Percentiles rank a stretch among this genome's conserved stretches.
Evolutionary conservation across 2,113 vertebrate genomes (phyloP).

Genomic region (Galemys pyrenaicus): DNA sequence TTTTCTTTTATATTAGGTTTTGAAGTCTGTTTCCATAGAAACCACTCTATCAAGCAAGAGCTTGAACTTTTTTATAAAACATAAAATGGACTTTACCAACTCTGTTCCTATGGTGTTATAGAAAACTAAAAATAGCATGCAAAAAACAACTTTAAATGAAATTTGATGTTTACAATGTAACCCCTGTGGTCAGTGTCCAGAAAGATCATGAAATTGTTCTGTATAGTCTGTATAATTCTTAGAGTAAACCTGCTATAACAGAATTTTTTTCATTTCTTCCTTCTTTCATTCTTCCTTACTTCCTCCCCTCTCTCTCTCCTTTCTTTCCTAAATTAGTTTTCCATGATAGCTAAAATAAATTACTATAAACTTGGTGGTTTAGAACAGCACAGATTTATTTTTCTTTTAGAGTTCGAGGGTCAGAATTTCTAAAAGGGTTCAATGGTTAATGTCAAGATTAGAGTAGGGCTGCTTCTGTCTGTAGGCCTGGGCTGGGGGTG

Average conservation of each 20-base stretch:
- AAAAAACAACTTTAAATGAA: neutral
- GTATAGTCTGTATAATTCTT: neutral
- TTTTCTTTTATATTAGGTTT: conserved; percentile 9
- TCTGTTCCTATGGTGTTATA: neutral
- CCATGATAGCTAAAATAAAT: neutral
- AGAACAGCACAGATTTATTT: neutral
- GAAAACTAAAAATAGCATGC: neutral
- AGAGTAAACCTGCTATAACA: neutral
- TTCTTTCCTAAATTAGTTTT: neutral
- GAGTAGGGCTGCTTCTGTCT: neutral
- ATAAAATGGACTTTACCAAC: neutral
- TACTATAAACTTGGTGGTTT: neutral
- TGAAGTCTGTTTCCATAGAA: conserved; percentile 67
- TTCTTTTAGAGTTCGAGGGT: neutral
- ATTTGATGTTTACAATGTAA: neutral
- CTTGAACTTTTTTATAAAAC: neutral
- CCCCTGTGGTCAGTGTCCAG: neutral
- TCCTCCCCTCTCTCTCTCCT: rapidly evolving
- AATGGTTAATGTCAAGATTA: too few relatives aligned
- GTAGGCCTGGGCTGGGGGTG: neutral
- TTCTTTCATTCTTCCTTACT: neutral
- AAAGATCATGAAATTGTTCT: neutral
- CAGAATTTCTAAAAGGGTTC: neutral
- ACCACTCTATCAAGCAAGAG: neutral
- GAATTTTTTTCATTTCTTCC: neutral